Conservation (phyloP, 1,140 invertebrate species). For the Cecropterus lyciades region DNA sequence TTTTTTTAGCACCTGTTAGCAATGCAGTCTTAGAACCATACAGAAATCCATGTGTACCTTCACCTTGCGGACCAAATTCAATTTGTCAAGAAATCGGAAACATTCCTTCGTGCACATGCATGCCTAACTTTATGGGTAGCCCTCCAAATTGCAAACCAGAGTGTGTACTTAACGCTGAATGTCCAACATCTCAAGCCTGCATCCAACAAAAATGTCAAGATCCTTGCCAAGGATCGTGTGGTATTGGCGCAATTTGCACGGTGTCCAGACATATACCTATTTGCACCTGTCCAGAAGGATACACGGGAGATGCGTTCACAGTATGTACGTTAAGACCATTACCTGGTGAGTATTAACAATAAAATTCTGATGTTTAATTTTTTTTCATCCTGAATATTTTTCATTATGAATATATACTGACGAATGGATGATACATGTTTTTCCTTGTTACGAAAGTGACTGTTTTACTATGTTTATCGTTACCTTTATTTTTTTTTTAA, state of each 20-base stretch:
- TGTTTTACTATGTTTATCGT: too few species aligned
- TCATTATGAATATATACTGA: too few species aligned
- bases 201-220: conserved; percentile 89
- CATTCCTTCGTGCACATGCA: conserved; percentile 88
- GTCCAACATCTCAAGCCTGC: conserved; percentile 87
- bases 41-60: conserved; percentile 89
- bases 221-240: conserved; percentile 89
- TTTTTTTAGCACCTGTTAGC: conserved; percentile 65
- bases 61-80: conserved; percentile 89
- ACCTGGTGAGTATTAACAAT: conserved; percentile 54
- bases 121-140: conserved; percentile 87
- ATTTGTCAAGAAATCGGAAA: conserved; percentile 87
- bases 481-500: too few species aligned
- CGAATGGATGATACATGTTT: too few species aligned
- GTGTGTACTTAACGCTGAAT: conserved; percentile 90
- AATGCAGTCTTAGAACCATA: conserved; percentile 83
- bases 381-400: too few species aligned
- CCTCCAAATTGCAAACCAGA: conserved; percentile 90
- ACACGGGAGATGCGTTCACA: conserved; percentile 89
- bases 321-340: conserved; percentile 82
- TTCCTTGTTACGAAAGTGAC: too few species aligned
- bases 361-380: too few species aligned
- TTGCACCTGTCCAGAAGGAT: conserved; percentile 89
- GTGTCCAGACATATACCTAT: conserved; percentile 89
- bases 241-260: conserved; percentile 87